These are phyloP conservation scores for Parnassius orleans DNA, from an alignment of 2,888 invertebrate genomes.

Conservation along the genomic window DNA sequence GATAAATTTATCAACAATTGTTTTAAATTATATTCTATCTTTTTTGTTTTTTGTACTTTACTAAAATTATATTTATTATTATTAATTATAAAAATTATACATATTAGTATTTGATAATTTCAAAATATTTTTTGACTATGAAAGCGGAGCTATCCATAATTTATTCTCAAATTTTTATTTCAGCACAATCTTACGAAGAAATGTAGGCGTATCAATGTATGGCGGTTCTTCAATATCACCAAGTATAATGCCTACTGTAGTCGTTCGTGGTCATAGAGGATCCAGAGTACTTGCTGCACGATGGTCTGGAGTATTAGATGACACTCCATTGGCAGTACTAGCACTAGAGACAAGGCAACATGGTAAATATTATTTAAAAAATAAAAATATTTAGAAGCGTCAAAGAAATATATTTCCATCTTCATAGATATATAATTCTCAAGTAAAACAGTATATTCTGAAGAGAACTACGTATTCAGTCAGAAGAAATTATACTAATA, in stretches of 20 bases:
- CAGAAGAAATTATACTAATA: not conserved
- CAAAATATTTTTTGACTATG: too few relatives aligned
- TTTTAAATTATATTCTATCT: too few relatives aligned
- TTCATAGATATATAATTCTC: too few relatives aligned
- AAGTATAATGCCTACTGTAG: slow-evolving; percentile 64
- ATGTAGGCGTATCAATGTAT: slow-evolving; percentile 75
- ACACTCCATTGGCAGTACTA: slow-evolving; percentile 67
- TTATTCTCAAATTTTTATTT: slow-evolving; percentile 21
- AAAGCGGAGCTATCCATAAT: too few relatives aligned
- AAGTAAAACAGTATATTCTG: too few relatives aligned
- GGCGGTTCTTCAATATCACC: slow-evolving; percentile 55
- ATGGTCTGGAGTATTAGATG: slow-evolving; percentile 75
- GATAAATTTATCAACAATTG: too few relatives aligned
- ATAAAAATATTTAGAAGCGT: not conserved
- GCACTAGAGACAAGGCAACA: slow-evolving; percentile 69
- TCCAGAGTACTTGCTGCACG: slow-evolving; percentile 70
- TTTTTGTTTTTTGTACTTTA: too few relatives aligned
- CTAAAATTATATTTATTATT: too few relatives aligned
- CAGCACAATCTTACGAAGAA: slow-evolving; percentile 65
- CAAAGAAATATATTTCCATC: too few relatives aligned
- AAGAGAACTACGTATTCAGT: too few relatives aligned
- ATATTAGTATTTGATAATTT: too few relatives aligned
- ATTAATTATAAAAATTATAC: too few relatives aligned
- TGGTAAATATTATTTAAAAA: slow-evolving; percentile 42
- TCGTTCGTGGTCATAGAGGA: slow-evolving; percentile 67